Conservation (phyloP, 2,113 vertebrate genomes). For the Herpetotheres cachinnans region DNA sequence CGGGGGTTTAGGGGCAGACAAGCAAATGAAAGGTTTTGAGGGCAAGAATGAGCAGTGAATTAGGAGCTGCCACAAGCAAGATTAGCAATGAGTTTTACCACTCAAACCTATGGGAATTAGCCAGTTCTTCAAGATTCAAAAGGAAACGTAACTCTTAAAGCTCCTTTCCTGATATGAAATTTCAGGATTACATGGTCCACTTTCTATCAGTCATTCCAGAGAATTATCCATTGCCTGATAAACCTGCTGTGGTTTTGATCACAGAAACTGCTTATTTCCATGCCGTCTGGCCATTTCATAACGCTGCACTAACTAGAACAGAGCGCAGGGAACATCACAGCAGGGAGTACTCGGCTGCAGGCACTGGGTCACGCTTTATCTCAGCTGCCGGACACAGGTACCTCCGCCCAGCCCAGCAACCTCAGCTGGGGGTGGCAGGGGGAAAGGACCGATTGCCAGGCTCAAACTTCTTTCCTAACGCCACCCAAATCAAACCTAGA, state of each 20-base stretch:
- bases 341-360: background rate
- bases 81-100: background rate
- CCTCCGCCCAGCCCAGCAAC: background rate
- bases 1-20: background rate
- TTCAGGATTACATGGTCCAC: accelerated
- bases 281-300: background rate
- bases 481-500: background rate
- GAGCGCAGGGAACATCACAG: background rate
- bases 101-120: background rate
- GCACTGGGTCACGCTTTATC: background rate
- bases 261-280: background rate
- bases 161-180: background rate
- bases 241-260: background rate
- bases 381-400: accelerated
- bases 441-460: background rate
- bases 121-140: background rate
- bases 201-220: background rate
- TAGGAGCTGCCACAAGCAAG: background rate
- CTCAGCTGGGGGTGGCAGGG: background rate
- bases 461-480: background rate
- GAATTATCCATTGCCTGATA: background rate
- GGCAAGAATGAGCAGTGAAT: background rate
- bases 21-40: background rate
- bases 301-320: background rate
- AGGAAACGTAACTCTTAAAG: background rate